Evolutionary conservation across 2,888 invertebrate genomes (phyloP).

Genomic region (Trissonchulus sp.): DNA sequence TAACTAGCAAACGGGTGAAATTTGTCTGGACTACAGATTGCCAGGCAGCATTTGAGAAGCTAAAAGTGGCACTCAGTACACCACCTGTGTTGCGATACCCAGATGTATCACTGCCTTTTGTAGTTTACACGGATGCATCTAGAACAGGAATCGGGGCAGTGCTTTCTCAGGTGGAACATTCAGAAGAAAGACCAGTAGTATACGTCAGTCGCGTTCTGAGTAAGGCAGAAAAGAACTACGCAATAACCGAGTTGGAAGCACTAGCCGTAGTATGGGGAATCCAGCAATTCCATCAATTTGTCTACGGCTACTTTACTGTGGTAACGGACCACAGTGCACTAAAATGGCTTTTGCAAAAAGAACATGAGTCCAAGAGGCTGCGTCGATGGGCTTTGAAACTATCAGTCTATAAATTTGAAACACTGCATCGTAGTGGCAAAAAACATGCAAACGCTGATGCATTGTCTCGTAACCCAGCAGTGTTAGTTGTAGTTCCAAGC

Average conservation of each 20-base stretch:
- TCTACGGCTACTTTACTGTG: neutral
- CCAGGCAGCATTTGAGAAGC: constrained; percentile 14
- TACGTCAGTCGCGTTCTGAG: neutral
- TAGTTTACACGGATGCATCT: too few species aligned
- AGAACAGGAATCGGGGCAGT: too few species aligned
- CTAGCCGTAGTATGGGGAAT: neutral
- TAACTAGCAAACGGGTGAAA: neutral
- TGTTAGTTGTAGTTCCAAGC: too few species aligned
- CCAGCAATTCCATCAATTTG: neutral
- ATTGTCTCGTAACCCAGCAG: constrained; percentile 2
- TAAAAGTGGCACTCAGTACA: constrained; percentile 11
- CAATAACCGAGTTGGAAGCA: constrained; percentile 1
- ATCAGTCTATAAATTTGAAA: too few species aligned
- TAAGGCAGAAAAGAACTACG: neutral
- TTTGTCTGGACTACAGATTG: constrained; percentile 23
- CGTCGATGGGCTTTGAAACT: too few species aligned
- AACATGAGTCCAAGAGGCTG: too few species aligned
- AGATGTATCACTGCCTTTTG: too few species aligned
- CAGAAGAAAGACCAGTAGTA: neutral
- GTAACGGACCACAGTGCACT: neutral
- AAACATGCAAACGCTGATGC: neutral
- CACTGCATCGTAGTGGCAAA: neutral
- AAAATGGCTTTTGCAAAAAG: neutral
- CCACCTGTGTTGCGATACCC: constrained; percentile 24
- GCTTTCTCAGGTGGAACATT: neutral